phyloP scores from a whole-genome alignment of 2,113 vertebrate species.

The Pandion haliaetus region DNA sequence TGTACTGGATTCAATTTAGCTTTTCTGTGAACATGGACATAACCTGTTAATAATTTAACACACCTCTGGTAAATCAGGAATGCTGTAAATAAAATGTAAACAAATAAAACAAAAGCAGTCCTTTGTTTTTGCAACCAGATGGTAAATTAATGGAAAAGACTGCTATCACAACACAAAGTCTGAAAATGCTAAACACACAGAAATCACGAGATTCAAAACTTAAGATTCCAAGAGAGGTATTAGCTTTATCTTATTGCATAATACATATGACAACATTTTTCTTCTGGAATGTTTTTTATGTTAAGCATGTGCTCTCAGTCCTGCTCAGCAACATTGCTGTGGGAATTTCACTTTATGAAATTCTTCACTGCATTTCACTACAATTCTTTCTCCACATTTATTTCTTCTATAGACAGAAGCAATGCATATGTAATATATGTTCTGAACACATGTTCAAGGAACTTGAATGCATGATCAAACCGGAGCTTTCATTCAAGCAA shows the following conservation, averaged over 20 bases:
- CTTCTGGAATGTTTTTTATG: not conserved
- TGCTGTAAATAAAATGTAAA: constrained; percentile 29
- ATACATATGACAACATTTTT: not conserved
- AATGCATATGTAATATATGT: not conserved
- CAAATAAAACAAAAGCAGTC: not conserved
- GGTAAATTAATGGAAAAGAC: constrained; percentile 1
- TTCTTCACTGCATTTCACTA: not conserved
- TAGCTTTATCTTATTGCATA: not conserved
- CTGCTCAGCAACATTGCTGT: not conserved
- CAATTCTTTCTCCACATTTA: not conserved
- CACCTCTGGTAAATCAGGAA: constrained; percentile 22
- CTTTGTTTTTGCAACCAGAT: not conserved
- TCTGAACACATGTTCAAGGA: not conserved
- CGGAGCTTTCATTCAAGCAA: not conserved
- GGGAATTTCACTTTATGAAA: not conserved
- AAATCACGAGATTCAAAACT: not conserved
- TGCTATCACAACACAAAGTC: not conserved
- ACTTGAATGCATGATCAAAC: not conserved
- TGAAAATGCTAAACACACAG: not conserved
- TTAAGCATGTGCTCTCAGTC: not conserved
- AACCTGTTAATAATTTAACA: constrained; percentile 60
- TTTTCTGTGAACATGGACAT: constrained; percentile 32
- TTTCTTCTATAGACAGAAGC: not conserved
- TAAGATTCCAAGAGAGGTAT: not conserved
- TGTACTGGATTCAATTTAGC: constrained; percentile 33